These are phyloP conservation scores for Oryzias curvinotus DNA, from an alignment of 2,113 vertebrate genomes.

Conservation along the genomic window DNA sequence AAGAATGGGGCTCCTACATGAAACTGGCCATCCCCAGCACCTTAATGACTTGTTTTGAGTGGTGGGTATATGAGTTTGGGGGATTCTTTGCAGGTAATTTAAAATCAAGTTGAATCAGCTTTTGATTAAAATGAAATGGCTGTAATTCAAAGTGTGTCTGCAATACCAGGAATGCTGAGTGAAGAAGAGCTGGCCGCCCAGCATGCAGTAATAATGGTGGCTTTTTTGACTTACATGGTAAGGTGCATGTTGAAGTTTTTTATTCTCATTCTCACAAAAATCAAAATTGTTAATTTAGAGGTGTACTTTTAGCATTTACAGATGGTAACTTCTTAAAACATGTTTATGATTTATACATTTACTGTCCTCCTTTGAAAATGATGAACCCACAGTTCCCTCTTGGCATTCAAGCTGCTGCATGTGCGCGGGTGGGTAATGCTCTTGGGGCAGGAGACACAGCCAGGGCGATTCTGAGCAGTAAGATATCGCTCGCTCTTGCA, in stretches of 20 bases:
- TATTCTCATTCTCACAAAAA: not conserved
- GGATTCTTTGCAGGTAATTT: constrained; percentile 84
- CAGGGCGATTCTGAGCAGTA: constrained; percentile 76
- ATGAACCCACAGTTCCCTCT: constrained; percentile 78
- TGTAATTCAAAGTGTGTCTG: constrained; percentile 19
- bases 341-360: not conserved
- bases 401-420: constrained; percentile 80
- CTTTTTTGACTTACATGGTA: constrained; percentile 85
- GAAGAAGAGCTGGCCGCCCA: constrained; percentile 86
- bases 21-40: constrained; percentile 84
- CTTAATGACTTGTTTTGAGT: constrained; percentile 88
- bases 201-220: constrained; percentile 80
- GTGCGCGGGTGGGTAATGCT: constrained; percentile 86
- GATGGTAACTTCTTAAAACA: not conserved
- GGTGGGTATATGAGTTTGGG: constrained; percentile 90
- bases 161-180: constrained; percentile 80
- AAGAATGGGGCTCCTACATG: constrained; percentile 86
- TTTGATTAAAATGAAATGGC: not conserved
- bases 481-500: constrained; percentile 76
- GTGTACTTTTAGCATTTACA: not conserved
- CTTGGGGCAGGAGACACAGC: constrained; percentile 80
- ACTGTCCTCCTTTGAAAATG: not conserved
- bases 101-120: not conserved
- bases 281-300: too few species aligned
- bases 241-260: not conserved